A percentile compares a stretch with the other conserved stretches of the same genome.
Evolutionary conservation across 53 echinoderm and acorn worm genomes (phyloP).

Genomic region (Hippasteria phrygiana): DNA sequence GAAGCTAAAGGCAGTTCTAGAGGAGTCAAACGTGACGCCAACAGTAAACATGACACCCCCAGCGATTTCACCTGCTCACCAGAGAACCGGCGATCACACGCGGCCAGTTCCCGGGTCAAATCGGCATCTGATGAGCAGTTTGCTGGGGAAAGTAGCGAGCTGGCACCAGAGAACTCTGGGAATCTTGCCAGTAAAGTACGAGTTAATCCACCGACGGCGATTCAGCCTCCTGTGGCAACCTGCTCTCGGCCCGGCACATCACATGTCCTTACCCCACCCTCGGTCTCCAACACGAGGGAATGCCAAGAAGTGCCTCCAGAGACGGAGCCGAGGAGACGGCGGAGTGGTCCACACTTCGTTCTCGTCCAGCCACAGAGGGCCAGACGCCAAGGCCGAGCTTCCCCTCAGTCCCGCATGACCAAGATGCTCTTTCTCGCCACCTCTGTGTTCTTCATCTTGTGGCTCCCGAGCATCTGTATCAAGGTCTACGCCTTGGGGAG

Average conservation of each 20-base stretch:
- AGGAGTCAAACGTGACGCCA: background rate
- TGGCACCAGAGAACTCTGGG: too few species aligned
- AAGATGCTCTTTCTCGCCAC: conserved; percentile 40
- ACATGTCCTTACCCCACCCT: too few species aligned
- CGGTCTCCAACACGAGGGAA: background rate
- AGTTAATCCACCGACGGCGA: too few species aligned
- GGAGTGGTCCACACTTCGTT: background rate
- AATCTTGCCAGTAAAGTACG: too few species aligned
- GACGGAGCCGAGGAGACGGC: background rate
- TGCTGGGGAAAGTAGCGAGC: background rate
- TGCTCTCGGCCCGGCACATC: too few species aligned
- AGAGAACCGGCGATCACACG: background rate
- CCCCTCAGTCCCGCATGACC: conserved; percentile 15
- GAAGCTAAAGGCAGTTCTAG: background rate
- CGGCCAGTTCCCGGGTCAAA: too few species aligned
- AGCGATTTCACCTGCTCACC: background rate
- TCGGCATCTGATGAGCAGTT: background rate
- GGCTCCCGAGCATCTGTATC: conserved; percentile 10
- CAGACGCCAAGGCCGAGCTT: background rate
- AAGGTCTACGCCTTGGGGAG: conserved; percentile 40
- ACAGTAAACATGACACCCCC: background rate
- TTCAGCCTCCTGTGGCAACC: too few species aligned
- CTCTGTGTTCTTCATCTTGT: conserved; percentile 25
- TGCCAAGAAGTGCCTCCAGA: background rate
- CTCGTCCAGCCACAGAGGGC: background rate